Conservation (phyloP, 2,113 vertebrate species). For the Centropristis striata region DNA sequence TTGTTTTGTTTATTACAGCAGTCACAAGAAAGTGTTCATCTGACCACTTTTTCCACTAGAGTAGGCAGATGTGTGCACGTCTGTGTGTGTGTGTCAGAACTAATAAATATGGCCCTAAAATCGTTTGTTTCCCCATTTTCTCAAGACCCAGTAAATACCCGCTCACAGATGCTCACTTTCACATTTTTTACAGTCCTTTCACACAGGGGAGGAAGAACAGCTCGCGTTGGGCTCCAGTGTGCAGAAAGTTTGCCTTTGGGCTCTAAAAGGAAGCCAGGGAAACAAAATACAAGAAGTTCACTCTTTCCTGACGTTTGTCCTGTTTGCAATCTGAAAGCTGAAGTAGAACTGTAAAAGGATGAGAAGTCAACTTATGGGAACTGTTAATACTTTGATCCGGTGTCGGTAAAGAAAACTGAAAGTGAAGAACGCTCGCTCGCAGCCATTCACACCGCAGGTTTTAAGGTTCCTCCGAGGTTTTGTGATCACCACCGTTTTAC, state of each 20-base stretch:
- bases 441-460: slow-evolving; percentile 48
- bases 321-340: slow-evolving; percentile 11
- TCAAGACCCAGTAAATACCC: slow-evolving; percentile 31
- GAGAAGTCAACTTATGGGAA: slow-evolving; percentile 27
- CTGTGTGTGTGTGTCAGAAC: slow-evolving; percentile 32
- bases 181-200: slow-evolving; percentile 12
- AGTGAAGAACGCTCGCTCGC: slow-evolving; percentile 12
- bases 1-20: slow-evolving; percentile 66
- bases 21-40: slow-evolving; percentile 37
- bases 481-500: slow-evolving; percentile 63
- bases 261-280: slow-evolving; percentile 31
- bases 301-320: neutral
- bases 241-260: slow-evolving; percentile 5
- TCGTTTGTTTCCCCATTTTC: slow-evolving; percentile 42
- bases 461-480: slow-evolving; percentile 56
- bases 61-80: slow-evolving; percentile 6
- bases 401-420: slow-evolving; percentile 14
- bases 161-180: slow-evolving; percentile 17
- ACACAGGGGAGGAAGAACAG: slow-evolving; percentile 12
- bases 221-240: slow-evolving; percentile 2
- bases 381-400: slow-evolving; percentile 48
- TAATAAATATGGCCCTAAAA: slow-evolving; percentile 33
- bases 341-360: slow-evolving; percentile 23
- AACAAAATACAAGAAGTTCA: slow-evolving; percentile 40
- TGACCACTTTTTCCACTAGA: slow-evolving; percentile 45